Conservation (phyloP, 2,888 invertebrate genomes). For the Anagyrus pseudococci region DNA sequence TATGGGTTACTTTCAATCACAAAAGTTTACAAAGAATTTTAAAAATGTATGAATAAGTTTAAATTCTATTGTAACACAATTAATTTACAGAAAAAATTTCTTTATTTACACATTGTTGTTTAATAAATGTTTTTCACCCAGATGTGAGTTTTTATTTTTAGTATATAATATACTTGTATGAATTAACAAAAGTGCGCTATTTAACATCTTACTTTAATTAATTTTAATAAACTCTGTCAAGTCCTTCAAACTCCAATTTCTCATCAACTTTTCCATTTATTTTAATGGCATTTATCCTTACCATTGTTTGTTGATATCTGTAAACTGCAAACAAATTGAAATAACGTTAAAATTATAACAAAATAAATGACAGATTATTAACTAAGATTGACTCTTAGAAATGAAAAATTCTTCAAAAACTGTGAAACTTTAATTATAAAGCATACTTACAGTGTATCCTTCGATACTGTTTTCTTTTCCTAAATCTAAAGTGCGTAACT, state of each 20-base stretch:
- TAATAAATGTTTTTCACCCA: conserved; percentile 35
- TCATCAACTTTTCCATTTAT: conserved; percentile 67
- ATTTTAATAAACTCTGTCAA: conserved; percentile 55
- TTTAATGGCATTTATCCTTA: conserved; percentile 78
- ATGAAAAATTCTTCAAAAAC: background rate
- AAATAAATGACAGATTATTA: background rate
- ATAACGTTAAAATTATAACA: conserved; percentile 34
- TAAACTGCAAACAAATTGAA: conserved; percentile 61
- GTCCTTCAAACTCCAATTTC: conserved; percentile 60
- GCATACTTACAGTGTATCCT: conserved; percentile 72
- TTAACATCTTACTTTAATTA: conserved; percentile 6
- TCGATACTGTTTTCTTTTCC: conserved; percentile 78
- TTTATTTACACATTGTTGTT: conserved; percentile 39
- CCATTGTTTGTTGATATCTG: conserved; percentile 74
- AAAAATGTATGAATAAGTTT: conserved; percentile 15
- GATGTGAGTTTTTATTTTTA: background rate
- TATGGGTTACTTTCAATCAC: conserved; percentile 14
- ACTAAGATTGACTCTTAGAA: background rate
- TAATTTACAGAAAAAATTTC: conserved; percentile 28
- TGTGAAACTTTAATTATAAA: background rate
- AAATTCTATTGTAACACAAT: conserved; percentile 20
- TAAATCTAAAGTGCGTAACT: conserved; percentile 78
- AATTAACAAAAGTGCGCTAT: background rate
- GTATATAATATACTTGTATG: background rate
- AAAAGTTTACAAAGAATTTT: conserved; percentile 24